Evolutionary conservation across 2,113 vertebrate species (phyloP), one percentile per base, ranked within the genome.

Genomic region (Marmota flaviventris): DNA sequence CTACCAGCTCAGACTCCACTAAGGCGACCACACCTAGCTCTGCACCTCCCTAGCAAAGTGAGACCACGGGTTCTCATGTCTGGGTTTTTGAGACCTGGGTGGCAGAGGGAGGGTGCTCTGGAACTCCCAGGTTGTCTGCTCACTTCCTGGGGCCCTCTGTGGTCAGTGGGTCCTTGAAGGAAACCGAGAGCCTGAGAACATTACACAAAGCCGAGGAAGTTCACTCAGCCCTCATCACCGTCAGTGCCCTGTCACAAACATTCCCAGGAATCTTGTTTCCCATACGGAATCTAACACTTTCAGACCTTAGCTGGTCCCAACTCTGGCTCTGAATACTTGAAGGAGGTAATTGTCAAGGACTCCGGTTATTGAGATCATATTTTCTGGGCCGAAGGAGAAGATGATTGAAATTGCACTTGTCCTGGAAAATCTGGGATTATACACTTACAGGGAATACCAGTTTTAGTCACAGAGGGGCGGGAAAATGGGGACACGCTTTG

Each of bases 311-410:
- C 34, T 34, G 63, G 93, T 81, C 79, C 70, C 69, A 39, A 37
- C 70, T 73, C 22, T 70, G 88, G 42, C 61, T 94, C 56, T 14
- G 13, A 91, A 83, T 37, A 79, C 51, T 29, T 90, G 84, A 85
- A 82, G 94, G 93, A 86, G 42, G 72, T 42, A 72, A 70, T 95
- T 85, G 89, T 73, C 22, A 20, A 96, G 75, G 78, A 45, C 63
- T 70, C 39, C n/a, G 58, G 75, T 32, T 91, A 79, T 48, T 89
- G 48, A 11, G 45, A 82, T 86, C 22, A 25, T 63, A 75, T 96
- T 95, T 87, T 82, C 76, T 77, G 81, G 53, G 79, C 73, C 87
- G 89, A 92, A 84, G 39, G 32, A 97, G 81, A 93, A 75, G 63
- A n/a, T 67, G 72, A 70, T 91, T 70, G 91, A 97, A 94, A 94